phyloP scores from a whole-genome alignment of 2,888 invertebrate species.

The Drosophila anomalata region DNA sequence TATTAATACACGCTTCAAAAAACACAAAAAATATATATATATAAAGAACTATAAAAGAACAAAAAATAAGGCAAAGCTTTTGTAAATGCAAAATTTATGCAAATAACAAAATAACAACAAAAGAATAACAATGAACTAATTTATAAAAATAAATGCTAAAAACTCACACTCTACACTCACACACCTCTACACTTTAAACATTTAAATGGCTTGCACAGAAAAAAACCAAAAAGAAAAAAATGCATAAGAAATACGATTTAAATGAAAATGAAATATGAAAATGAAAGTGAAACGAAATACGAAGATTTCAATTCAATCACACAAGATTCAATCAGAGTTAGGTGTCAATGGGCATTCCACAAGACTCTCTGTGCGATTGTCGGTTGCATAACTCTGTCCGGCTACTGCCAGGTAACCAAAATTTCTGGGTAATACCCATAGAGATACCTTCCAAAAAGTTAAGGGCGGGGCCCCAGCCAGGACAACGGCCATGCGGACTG shows the following conservation, averaged over 20 bases:
- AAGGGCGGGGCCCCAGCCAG: conserved; percentile 61
- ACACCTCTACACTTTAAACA: conserved; percentile 43
- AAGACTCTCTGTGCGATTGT: conserved; percentile 71
- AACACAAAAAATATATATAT: conserved; percentile 32
- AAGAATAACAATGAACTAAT: conserved; percentile 46
- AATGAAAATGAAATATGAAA: conserved; percentile 46
- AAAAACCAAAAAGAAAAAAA: conserved; percentile 35
- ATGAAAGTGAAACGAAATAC: conserved; percentile 53
- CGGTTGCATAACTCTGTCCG: conserved; percentile 82
- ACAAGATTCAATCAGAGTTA: conserved; percentile 82
- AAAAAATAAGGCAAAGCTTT: conserved; percentile 61
- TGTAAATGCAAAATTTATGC: conserved; percentile 63
- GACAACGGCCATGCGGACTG: conserved; percentile 78
- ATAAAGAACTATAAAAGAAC: conserved; percentile 25
- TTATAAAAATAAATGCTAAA: conserved; percentile 62
- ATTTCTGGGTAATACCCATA: conserved; percentile 18
- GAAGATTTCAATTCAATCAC: conserved; percentile 80
- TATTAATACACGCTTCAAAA: conserved; percentile 80
- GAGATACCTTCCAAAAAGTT: neutral
- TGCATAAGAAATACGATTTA: conserved; percentile 69
- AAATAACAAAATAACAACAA: conserved; percentile 39
- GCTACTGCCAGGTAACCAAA: conserved; percentile 78
- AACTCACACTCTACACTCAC: conserved; percentile 36
- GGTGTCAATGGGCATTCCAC: conserved; percentile 80
- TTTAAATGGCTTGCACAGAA: conserved; percentile 48